Percentiles rank a stretch among this genome's conserved stretches.
Conservation (phyloP, 2,113 vertebrate species). For the Albula glossodonta region DNA sequence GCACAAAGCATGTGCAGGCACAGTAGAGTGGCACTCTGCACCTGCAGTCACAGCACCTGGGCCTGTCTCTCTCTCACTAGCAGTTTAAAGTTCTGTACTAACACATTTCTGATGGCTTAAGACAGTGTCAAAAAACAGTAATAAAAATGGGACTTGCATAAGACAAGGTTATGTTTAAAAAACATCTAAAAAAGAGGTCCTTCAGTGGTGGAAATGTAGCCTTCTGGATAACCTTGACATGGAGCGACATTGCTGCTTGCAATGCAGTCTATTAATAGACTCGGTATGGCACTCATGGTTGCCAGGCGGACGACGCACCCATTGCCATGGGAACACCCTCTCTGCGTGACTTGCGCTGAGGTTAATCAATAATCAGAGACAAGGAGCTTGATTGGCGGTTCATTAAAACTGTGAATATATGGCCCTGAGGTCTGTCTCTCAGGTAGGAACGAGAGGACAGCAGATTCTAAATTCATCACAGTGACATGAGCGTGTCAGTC, state of each 20-base stretch:
- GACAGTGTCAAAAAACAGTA: no score
- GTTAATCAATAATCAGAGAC: conserved; percentile 25
- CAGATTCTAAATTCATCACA: no score
- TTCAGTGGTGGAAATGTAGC: background rate
- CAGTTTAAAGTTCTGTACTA: no score
- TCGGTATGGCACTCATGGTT: background rate
- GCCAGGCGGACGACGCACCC: conserved; percentile 7
- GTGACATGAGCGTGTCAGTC: no score
- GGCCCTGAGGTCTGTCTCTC: background rate
- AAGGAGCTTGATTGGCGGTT: background rate
- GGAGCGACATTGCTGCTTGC: background rate
- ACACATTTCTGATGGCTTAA: no score
- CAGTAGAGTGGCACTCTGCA: no score
- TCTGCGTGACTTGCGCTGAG: background rate
- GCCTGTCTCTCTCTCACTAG: no score
- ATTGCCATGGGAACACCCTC: conserved; percentile 17
- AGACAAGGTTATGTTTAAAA: no score
- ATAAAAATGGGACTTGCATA: no score
- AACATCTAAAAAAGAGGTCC: no score
- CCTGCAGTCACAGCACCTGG: no score
- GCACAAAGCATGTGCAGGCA: no score
- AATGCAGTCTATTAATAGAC: conserved; percentile 18
- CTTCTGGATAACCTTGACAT: background rate
- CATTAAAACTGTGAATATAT: background rate
- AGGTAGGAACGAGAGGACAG: background rate